These are phyloP conservation scores for Phrynocephalus vlangalii DNA, from an alignment of 2,797 vertebrate genomes.

Conservation along the genomic window DNA sequence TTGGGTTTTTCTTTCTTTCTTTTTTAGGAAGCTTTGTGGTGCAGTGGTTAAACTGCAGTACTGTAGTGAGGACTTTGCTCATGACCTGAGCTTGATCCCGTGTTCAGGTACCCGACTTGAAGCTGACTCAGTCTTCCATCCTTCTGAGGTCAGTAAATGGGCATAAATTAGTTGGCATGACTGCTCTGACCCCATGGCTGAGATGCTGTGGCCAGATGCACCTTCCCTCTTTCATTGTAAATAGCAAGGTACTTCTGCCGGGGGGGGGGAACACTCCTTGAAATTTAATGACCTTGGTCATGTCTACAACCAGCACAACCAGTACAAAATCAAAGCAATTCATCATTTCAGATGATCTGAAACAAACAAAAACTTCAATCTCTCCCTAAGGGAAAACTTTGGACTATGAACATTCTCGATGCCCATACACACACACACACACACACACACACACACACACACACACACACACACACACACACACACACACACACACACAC, in stretches of 20 bases:
- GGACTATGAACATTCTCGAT: too few species aligned
- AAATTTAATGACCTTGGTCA: background rate
- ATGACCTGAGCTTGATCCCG: too few species aligned
- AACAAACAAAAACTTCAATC: too few species aligned
- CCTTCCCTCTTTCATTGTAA: background rate
- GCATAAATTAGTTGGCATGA: background rate
- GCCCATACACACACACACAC: too few species aligned
- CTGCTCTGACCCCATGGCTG: background rate
- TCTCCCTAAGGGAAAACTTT: too few species aligned
- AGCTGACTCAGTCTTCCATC: too few species aligned
- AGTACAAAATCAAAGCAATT: background rate
- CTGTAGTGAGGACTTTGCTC: too few species aligned
- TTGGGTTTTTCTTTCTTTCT: too few species aligned
- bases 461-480: rapidly evolving
- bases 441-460: rapidly evolving
- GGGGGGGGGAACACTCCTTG: background rate
- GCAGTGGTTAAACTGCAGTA: too few species aligned
- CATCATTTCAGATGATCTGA: too few species aligned
- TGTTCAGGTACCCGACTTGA: too few species aligned
- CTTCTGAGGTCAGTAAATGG: background rate
- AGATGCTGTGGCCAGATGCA: background rate
- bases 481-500: background rate
- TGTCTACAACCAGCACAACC: background rate
- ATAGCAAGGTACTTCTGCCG: background rate
- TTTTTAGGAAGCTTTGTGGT: too few species aligned